A percentile compares a stretch with the other conserved stretches of the same genome.
phyloP scores from a whole-genome alignment of 2,797 vertebrate species.

The Pogonophryne albipinna region DNA sequence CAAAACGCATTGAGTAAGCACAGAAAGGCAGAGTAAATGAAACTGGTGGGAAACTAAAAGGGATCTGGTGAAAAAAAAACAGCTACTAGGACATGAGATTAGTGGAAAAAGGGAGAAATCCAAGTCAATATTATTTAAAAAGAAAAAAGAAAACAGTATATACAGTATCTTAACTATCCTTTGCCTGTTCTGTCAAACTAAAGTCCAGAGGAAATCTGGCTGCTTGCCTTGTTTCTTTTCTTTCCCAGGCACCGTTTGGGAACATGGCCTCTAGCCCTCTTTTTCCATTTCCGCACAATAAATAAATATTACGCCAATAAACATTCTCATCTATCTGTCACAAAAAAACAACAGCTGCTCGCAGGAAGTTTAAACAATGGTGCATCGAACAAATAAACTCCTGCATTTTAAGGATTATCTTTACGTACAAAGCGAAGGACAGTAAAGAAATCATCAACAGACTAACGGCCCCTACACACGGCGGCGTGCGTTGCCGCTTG shows the following conservation, averaged over 20 bases:
- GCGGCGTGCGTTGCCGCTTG: too few relatives aligned
- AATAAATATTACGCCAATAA: conserved; percentile 75
- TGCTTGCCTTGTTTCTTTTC: conserved; percentile 42
- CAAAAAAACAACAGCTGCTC: conserved; percentile 41
- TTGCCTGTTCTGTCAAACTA: conserved; percentile 28
- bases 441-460: not conserved
- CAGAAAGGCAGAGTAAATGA: not conserved
- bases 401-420: conserved; percentile 1
- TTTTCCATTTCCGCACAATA: conserved; percentile 80
- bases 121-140: conserved; percentile 22
- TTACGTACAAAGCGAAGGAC: not conserved
- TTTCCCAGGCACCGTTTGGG: conserved; percentile 73
- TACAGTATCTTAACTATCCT: conserved; percentile 11
- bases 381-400: not conserved
- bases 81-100: not conserved
- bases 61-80: conserved; percentile 19
- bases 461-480: too few relatives aligned
- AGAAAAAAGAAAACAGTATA: conserved; percentile 42
- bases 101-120: conserved; percentile 12
- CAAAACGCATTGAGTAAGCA: not conserved
- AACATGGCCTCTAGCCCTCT: conserved; percentile 62
- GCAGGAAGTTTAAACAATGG: conserved; percentile 8
- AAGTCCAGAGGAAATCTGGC: conserved; percentile 41
- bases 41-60: conserved; percentile 1
- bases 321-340: conserved; percentile 63